Base-by-base conservation (phyloP, 2,113 vertebrate species). In the Xenopus laevis region DNA sequence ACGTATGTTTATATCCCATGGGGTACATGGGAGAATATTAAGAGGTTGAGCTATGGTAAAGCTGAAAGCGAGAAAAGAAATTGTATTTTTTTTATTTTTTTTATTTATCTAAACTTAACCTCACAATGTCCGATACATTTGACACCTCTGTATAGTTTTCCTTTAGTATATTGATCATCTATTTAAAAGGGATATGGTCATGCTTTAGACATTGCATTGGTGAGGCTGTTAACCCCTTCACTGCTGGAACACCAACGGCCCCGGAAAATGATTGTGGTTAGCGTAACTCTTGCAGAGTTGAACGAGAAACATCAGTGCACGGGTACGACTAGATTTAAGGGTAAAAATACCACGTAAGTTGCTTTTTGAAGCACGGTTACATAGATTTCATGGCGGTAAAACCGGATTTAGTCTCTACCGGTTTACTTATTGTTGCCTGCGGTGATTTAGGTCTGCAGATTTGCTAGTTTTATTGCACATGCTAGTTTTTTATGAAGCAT, bases 211-310 rank as follows among this genome's bases (percentile, higher is more conserved):
- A 16, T 50, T 16, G 13, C 15, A 4, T 18, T 53, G 17, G 13
- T 57, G 4, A 44, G 33, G 44, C 7, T 27, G 44, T 53, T 40
- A 47, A 74, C 72, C 65, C 65, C 7, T 68, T 68, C 21, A 44
- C 27, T 67, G 65, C 53, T 57, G 44, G 55, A 21, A 61, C 15
- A 53, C 33, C 23, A 27, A 21, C 44, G 60, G 47, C 57, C 61
- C 57, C 60, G 72, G 21, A 67, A 67, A 74, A 66, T 8, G 40
- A 52, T 23, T 68, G 55, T 61, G 72, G 64, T 68, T 47, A 57
- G 23, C 23, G 23, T 27, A 27, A 27, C 4, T n/a, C n/a, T 27
- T 27, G 18, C 21, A 23, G 44, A 46, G 30, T 50, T 23, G 16
- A 61, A 46, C 53, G 61, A 60, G 53, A 44, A 60, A 74, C 72